phyloP scores from a whole-genome alignment of 2,888 invertebrate genomes.

The Apamea monoglypha region DNA sequence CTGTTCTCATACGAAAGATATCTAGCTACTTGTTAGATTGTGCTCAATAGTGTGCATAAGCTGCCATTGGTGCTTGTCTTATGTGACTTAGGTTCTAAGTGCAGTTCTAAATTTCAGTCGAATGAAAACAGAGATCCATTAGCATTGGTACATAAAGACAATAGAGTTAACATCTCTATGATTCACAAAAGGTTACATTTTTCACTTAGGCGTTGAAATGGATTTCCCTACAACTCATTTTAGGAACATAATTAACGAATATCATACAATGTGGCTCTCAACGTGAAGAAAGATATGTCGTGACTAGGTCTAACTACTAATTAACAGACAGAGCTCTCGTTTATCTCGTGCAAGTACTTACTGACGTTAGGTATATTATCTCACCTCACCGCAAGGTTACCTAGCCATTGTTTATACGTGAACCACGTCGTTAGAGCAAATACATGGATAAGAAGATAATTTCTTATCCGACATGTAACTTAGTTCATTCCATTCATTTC shows the following conservation, averaged over 20 bases:
- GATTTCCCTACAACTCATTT: conserved; percentile 46
- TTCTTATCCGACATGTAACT: conserved; percentile 47
- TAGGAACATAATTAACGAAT: not conserved
- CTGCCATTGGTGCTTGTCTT: conserved; percentile 32
- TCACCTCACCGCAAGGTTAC: conserved; percentile 80
- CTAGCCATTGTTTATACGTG: conserved; percentile 84
- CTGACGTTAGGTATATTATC: conserved; percentile 73
- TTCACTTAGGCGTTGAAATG: conserved; percentile 59
- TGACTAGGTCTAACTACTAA: conserved; percentile 58
- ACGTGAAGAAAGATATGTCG: conserved; percentile 13
- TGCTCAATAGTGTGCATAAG: conserved; percentile 46
- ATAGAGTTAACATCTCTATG: conserved; percentile 17
- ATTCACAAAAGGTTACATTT: not conserved
- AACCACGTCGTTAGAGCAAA: conserved; percentile 64
- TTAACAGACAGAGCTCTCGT: conserved; percentile 68
- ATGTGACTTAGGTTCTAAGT: conserved; percentile 47
- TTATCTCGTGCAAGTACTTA: conserved; percentile 73
- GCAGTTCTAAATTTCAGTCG: conserved; percentile 61
- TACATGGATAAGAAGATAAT: conserved; percentile 52
- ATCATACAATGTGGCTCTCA: not conserved
- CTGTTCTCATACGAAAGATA: conserved; percentile 74
- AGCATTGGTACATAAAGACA: not conserved
- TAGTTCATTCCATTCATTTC: conserved; percentile 42
- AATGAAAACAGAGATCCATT: conserved; percentile 64
- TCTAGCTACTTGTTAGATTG: conserved; percentile 50